Percentiles rank a stretch among this genome's conserved stretches.
Evolutionary conservation across 2,888 invertebrate species (phyloP).

Genomic region (Pammene fasciana): DNA sequence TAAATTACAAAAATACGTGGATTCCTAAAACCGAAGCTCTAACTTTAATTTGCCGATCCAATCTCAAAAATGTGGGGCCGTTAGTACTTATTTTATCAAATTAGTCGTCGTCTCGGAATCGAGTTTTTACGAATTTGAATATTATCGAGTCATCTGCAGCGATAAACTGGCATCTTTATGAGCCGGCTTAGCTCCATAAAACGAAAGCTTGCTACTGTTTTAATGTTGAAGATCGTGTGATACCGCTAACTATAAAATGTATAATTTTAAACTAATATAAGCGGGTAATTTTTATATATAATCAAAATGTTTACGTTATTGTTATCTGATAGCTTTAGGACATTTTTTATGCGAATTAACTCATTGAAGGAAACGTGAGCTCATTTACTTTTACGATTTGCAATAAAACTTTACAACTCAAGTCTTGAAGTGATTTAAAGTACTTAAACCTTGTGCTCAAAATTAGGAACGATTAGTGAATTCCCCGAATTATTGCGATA

Average conservation of each 20-base stretch:
- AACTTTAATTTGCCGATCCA: slow-evolving; percentile 44
- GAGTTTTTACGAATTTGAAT: slow-evolving; percentile 41
- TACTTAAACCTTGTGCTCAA: slow-evolving; percentile 8
- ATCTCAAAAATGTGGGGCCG: slow-evolving; percentile 46
- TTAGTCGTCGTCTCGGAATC: slow-evolving; percentile 38
- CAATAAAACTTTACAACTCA: slow-evolving; percentile 1
- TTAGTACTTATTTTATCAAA: slow-evolving; percentile 44
- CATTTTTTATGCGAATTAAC: slow-evolving; percentile 6
- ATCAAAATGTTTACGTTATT: slow-evolving; percentile 13
- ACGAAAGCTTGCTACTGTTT: slow-evolving; percentile 59
- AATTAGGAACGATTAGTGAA: slow-evolving; percentile 16
- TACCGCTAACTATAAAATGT: slow-evolving; percentile 32
- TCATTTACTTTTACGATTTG: slow-evolving; percentile 18
- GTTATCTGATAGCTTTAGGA: slow-evolving; percentile 12
- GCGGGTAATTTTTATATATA: slow-evolving; percentile 17
- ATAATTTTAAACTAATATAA: slow-evolving; percentile 28
- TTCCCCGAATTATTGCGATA: slow-evolving; percentile 10
- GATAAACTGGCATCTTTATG: slow-evolving; percentile 47
- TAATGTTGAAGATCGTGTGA: slow-evolving; percentile 45
- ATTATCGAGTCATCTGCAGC: slow-evolving; percentile 38
- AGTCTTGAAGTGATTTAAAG: slow-evolving; percentile 1
- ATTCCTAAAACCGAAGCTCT: slow-evolving; percentile 11
- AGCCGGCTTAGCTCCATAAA: slow-evolving; percentile 49
- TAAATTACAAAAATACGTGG: not conserved
- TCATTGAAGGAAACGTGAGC: not conserved